Evolutionary conservation across 2,797 vertebrate genomes (phyloP).

Genomic region (Acridotheres tristis): DNA sequence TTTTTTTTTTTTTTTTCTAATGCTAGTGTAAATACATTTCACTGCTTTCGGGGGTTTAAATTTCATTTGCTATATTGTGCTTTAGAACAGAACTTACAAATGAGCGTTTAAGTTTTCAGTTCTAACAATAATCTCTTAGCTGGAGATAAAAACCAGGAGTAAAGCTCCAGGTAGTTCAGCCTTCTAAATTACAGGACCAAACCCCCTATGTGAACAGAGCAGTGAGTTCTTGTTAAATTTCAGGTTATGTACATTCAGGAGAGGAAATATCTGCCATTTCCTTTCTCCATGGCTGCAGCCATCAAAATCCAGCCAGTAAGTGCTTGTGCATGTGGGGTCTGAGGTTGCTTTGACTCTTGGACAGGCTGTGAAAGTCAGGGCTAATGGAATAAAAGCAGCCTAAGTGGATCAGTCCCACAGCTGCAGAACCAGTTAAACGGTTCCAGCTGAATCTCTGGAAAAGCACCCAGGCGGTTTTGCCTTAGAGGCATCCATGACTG

Average conservation of each 20-base stretch:
- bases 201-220: fast-evolving
- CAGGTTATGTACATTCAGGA: not conserved
- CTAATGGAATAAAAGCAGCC: not conserved
- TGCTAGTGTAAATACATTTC: not conserved
- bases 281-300: not conserved
- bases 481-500: not conserved
- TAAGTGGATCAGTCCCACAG: not conserved
- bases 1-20: not conserved
- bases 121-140: not conserved
- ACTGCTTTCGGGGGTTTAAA: not conserved
- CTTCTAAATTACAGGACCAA: not conserved
- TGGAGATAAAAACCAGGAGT: not conserved
- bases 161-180: not conserved
- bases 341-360: not conserved
- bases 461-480: not conserved
- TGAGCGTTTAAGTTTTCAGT: not conserved
- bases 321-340: fast-evolving
- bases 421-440: not conserved
- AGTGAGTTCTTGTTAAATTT: not conserved
- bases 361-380: not conserved
- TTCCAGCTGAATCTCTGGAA: not conserved
- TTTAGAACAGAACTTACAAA: not conserved
- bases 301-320: not conserved
- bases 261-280: not conserved
- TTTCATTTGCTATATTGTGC: not conserved